Evolutionary conservation across 2,797 vertebrate species (phyloP), one percentile per base, ranked within the genome.

Genomic region (Epinephelus malabaricus): DNA sequence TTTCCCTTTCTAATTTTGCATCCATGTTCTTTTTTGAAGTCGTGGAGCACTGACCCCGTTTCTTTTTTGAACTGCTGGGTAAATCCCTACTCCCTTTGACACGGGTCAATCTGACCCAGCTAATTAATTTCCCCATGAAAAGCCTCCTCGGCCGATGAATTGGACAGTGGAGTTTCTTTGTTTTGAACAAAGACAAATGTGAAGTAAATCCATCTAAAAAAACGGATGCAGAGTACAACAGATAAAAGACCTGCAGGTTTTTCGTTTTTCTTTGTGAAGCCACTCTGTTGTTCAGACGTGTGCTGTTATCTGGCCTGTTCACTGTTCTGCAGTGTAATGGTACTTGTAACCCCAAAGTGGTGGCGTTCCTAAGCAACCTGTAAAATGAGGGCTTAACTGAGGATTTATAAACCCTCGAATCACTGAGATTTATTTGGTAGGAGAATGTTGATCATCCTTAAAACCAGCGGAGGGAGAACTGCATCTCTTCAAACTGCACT

Each of bases 331-430:
- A 72, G 78, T 87, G 92, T 92, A 92, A 93, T 89, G 85, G 93
- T 85, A 90, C 92, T 94, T 92, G 91, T 94, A 88, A 91, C 86
- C 92, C 84, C 91, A 94, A 95, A 95, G 91, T 94, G 80, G 93
- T 85, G 55, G 83, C 66, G 97, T 99, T 95, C 95, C 98, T 83
- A 96, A 96, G 98, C 97, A 98, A 99, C 98, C 89, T 74, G 94
- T 90, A 92, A 95, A 95, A 95, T 96, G 95, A 97, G 94, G 96
- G 95, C 95, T 86, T 91, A 92, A 95, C 95, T 93, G 87, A 94
- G 96, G 95, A 95, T 96, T 97, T 95, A 96, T 95, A 96, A 97
- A 94, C 95, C 92, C 95, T 94, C 89, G 90, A 93, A 94, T 84
- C 89, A 86, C 86, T 83, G 92, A 79, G 91, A 94, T 93, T 95